Evolutionary conservation across 2,888 invertebrate genomes (phyloP).

Genomic region (Amblyjoppa fuscipennis): DNA sequence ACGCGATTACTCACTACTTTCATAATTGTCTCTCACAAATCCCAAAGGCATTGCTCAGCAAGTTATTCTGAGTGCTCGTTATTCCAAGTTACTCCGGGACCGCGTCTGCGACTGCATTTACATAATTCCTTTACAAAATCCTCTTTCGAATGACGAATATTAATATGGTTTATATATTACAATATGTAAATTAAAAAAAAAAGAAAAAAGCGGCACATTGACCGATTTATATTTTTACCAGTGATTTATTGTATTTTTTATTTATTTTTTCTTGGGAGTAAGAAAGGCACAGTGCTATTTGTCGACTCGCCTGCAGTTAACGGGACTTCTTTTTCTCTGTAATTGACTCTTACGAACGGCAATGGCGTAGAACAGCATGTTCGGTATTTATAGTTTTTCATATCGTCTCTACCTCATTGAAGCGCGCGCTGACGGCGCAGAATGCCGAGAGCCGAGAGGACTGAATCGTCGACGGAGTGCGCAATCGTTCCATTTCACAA

Average conservation of each 20-base stretch:
- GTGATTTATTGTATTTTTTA: no score
- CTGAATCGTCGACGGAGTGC: conserved; percentile 37
- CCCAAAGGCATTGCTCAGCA: no score
- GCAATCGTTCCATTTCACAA: conserved; percentile 69
- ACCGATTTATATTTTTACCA: no score
- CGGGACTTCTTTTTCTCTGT: not conserved
- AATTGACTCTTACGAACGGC: not conserved
- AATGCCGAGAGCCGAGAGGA: not conserved
- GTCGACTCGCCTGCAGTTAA: no score
- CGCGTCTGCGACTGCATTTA: conserved; percentile 34
- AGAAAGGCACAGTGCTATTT: not conserved
- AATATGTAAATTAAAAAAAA: no score
- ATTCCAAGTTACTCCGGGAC: conserved; percentile 30
- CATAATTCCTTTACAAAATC: conserved; percentile 19
- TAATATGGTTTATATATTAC: not conserved
- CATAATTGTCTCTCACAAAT: no score
- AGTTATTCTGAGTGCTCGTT: conserved; percentile 4
- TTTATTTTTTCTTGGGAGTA: not conserved
- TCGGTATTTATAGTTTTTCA: conserved; percentile 31
- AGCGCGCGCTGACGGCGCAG: conserved; percentile 17
- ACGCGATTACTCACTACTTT: no score
- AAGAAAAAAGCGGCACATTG: not conserved
- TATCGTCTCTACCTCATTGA: conserved; percentile 23
- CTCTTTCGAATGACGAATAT: conserved; percentile 12
- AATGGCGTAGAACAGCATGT: not conserved